Evolutionary conservation across 2,888 invertebrate genomes (phyloP), one percentile per base, ranked within the genome.

Genomic region (Drosophila diplacantha): DNA sequence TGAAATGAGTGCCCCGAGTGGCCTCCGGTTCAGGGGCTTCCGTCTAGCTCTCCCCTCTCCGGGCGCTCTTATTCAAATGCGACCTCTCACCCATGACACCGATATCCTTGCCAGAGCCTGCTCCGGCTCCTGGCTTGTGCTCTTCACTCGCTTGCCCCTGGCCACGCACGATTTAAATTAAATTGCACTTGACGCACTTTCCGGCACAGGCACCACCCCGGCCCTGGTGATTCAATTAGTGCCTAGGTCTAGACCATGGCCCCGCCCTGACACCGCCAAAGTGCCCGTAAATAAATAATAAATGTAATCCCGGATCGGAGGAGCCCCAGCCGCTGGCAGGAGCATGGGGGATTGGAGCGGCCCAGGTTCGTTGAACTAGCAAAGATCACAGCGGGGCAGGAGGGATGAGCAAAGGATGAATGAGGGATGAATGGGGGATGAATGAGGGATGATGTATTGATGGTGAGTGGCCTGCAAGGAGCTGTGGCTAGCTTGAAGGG

Each of bases 111-210:
- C 32, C 4, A 59, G 41, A 56, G 41, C 24, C 34, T 11, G 46
- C 39, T 58, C 52, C 44, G 54, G 44, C 49, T 49, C 57, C 29
- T 26, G 29, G 26, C 26, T 29, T 9, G 9, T 29, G 26, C 26
- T 29, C 8, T 77, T 6, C 26, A 8, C 26, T 8, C 43, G 26
- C 4, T 14, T 44, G 78, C 81, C 75, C 83, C 71, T 82, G 77
- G 77, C 77, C 66, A 77, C 77, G 77, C 77, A 80, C 83, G 73
- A 78, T 78, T 82, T 78, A 78, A 82, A 78, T 81, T 82, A 80
- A 78, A 82, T 78, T 78, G 77, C 77, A 82, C 78, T 85, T 68
- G 81, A 73, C 71, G 81, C 73, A 74, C 64, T 80, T 50, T 64
- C 69, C 64, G 75, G 74, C 61, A 65, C n/a, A 38, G 38, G 3